Evolutionary conservation across 2,113 vertebrate species (phyloP), one percentile per base, ranked within the genome.

Genomic region (Triplophysa dalaica): DNA sequence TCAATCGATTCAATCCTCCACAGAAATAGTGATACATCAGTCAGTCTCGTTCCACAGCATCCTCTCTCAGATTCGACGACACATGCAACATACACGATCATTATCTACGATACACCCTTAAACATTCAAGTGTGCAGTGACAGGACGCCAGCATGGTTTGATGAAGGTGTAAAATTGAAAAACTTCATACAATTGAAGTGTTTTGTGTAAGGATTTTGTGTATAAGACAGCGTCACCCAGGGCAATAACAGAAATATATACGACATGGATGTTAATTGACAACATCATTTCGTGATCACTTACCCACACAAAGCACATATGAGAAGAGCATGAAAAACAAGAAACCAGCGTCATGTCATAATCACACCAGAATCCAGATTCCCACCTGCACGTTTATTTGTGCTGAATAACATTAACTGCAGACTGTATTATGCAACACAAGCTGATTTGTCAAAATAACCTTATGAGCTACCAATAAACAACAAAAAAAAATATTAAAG

Each of bases 1-100:
- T 84, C 77, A 86, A 90, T 83, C 16, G 82, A 85, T 78, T 74
- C 74, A 83, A 88, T 86, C 86, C 82, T 52, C 61, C 75, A 75
- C 75, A 81, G 24, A 81, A 61, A 45, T 1, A 63, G 69, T 45
- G 56, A 75, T 16, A 75, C 16, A 75, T 75, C 41, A 12, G 38
- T 45, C 21, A 43, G 38, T 43, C 50, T 54, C 50, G 4, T 54
- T 17, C 5, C 6, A 58, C 54, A 58, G 54, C 19, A 4, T n/a
- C 19, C 54, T 58, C 9, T 58, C 54, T 52, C 50, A 52, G 33
- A 56, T 56, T 45, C 13, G 24, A 45, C 58, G 58, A 61, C 67
- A 72, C 12, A 16, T n/a, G 38, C 29, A 64, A 67, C 8, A 11
- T 78, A 56, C 56, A 64, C 8, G 48, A 63, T 73, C 48, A 56